phyloP scores from a whole-genome alignment of 2,113 vertebrate species.

The Phocoena phocoena region DNA sequence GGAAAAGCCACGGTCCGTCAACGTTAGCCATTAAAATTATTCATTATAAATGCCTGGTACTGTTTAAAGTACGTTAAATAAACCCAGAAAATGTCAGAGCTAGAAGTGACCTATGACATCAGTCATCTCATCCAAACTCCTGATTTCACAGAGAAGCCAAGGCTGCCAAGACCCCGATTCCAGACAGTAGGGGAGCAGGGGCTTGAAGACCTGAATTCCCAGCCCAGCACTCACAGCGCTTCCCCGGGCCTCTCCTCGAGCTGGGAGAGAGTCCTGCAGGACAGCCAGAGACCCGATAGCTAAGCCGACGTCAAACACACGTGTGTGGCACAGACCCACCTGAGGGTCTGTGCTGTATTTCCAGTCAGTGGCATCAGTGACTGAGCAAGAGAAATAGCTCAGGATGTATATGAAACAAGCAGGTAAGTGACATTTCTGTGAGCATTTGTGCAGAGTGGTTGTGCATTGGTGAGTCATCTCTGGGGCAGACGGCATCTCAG shows the following conservation, averaged over 20 bases:
- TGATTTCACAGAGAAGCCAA: not conserved
- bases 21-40: not conserved
- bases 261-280: not conserved
- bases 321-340: not conserved
- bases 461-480: not conserved
- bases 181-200: not conserved
- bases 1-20: not conserved
- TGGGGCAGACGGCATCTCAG: not conserved
- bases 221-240: fast-evolving
- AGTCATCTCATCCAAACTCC: not conserved
- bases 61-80: not conserved
- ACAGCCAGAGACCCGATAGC: not conserved
- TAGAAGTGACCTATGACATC: not conserved
- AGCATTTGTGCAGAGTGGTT: not conserved
- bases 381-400: not conserved
- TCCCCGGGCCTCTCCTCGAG: not conserved
- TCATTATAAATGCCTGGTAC: not conserved
- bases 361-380: not conserved
- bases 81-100: not conserved
- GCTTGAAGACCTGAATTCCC: not conserved
- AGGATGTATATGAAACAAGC: not conserved
- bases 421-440: not conserved
- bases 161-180: not conserved
- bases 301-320: not conserved
- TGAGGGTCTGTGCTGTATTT: not conserved